Percentiles rank a stretch among this genome's conserved stretches.
phyloP scores from a whole-genome alignment of 1,140 invertebrate genomes.

The Calliphora vicina region DNA sequence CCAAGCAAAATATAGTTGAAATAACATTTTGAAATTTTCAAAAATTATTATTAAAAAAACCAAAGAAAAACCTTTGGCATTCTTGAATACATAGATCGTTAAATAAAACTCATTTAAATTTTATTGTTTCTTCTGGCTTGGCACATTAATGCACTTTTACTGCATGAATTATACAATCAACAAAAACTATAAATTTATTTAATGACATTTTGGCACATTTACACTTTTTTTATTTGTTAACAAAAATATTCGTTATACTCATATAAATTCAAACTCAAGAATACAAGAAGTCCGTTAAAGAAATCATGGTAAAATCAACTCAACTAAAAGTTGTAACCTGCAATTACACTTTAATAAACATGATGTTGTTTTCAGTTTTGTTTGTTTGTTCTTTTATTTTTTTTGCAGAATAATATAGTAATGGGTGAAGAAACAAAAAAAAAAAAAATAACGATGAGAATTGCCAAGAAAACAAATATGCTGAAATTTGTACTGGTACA shows the following conservation, averaged over 20 bases:
- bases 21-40: too few relatives aligned
- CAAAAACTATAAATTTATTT: not conserved
- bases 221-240: not conserved
- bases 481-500: not conserved
- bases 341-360: slow-evolving; percentile 14
- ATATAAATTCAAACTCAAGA: not conserved
- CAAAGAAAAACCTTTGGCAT: too few relatives aligned
- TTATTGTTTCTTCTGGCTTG: not conserved
- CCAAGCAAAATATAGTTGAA: too few relatives aligned
- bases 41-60: too few relatives aligned
- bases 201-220: not conserved
- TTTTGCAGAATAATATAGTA: not conserved
- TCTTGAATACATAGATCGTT: too few relatives aligned
- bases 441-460: not conserved
- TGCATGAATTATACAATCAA: slow-evolving; percentile 2
- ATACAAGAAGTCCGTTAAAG: not conserved
- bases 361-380: not conserved
- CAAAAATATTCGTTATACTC: not conserved
- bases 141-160: not conserved
- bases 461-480: not conserved
- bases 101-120: not conserved
- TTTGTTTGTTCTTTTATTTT: not conserved
- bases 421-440: not conserved
- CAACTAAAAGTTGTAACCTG: slow-evolving; percentile 7
- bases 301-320: not conserved